Percentiles rank a stretch among this genome's conserved stretches.
phyloP scores from a whole-genome alignment of 2,797 vertebrate genomes.

The Dromococcyx pavoninus region DNA sequence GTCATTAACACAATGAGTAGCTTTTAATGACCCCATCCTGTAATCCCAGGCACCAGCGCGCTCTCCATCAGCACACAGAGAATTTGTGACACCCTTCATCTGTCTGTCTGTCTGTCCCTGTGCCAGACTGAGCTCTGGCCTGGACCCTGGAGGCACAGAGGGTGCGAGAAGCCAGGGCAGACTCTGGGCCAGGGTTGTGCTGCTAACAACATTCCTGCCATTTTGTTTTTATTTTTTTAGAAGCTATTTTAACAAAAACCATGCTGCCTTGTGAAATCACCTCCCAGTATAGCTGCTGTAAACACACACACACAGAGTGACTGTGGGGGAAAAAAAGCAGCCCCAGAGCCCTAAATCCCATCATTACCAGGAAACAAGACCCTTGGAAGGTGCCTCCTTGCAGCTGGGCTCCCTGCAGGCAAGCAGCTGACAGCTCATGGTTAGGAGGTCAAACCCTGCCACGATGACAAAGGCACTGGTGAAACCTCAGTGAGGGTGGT shows the following conservation, averaged over 20 bases:
- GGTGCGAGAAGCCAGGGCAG: neutral
- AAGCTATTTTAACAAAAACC: neutral
- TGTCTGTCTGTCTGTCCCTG: neutral
- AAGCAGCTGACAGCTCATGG: accelerated
- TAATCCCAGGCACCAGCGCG: accelerated
- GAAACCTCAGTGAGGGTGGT: accelerated
- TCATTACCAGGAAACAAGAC: neutral
- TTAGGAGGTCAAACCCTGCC: neutral
- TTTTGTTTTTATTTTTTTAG: neutral
- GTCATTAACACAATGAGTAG: accelerated
- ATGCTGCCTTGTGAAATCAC: neutral
- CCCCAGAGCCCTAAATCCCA: neutral
- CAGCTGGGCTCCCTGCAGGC: accelerated
- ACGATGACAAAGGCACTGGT: accelerated
- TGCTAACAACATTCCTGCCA: neutral
- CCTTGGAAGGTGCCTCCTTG: neutral
- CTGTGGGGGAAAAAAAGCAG: neutral
- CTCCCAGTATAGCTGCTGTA: neutral
- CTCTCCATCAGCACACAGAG: neutral
- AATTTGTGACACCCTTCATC: neutral
- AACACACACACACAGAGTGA: neutral
- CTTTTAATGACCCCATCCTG: accelerated
- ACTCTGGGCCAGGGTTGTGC: neutral
- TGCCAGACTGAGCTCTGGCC: neutral
- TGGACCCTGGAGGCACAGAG: neutral